Percentiles rank a stretch among this genome's conserved stretches.
Conservation (phyloP, 2,888 invertebrate species). For the Bimastos eiseni region DNA sequence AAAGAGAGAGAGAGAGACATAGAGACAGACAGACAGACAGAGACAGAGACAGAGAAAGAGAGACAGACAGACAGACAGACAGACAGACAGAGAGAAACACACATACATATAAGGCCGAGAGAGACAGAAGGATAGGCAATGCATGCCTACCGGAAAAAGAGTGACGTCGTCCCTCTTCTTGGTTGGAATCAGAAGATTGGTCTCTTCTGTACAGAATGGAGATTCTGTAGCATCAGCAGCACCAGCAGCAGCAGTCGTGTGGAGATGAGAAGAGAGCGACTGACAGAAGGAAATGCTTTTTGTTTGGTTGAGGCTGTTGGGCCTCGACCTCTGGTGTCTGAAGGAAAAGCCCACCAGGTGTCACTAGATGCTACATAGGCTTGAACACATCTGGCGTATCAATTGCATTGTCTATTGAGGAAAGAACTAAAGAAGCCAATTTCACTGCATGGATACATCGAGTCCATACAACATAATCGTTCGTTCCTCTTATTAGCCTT, state of each 20-base stretch:
- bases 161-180: not conserved
- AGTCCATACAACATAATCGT: too few species aligned
- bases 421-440: too few species aligned
- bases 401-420: not conserved
- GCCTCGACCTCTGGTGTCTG: not conserved
- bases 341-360: not conserved
- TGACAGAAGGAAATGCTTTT: not conserved
- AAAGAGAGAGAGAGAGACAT: too few species aligned
- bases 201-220: not conserved
- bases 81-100: too few species aligned
- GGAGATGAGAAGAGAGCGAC: not conserved
- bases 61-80: not conserved
- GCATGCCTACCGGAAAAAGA: not conserved
- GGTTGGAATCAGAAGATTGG: not conserved
- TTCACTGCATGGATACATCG: too few species aligned
- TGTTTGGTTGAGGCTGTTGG: not conserved
- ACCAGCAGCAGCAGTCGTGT: not conserved
- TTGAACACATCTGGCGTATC: too few species aligned
- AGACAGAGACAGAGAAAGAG: not conserved
- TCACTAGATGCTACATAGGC: too few species aligned
- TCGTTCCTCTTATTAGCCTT: too few species aligned
- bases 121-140: too few species aligned
- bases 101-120: too few species aligned
- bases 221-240: not conserved
- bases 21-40: too few species aligned